These are phyloP conservation scores for Laupala kohalensis DNA, from an alignment of 1,140 invertebrate genomes.

Conservation along the genomic window DNA sequence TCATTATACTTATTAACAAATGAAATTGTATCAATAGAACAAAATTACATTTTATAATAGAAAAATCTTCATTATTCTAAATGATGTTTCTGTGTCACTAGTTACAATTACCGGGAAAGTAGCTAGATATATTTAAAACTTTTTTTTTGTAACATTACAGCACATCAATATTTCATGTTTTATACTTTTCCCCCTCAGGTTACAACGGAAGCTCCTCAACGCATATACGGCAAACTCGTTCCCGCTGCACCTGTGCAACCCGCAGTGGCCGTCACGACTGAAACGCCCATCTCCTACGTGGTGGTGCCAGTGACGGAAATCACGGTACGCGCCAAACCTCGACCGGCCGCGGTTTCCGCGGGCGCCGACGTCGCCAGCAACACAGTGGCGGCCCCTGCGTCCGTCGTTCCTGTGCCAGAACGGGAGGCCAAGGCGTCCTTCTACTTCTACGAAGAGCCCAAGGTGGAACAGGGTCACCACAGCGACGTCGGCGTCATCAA, in stretches of 20 bases:
- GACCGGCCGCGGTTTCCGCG: neutral
- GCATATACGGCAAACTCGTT: neutral
- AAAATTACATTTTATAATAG: no score
- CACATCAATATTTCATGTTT: no score
- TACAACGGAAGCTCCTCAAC: neutral
- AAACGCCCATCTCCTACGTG: constrained; percentile 19
- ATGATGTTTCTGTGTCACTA: no score
- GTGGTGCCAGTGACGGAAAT: constrained; percentile 17
- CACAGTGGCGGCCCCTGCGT: constrained; percentile 4
- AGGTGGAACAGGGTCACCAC: constrained; percentile 13
- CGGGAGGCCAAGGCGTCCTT: constrained; percentile 16
- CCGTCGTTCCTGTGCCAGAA: neutral
- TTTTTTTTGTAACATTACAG: no score
- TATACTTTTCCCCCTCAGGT: neutral
- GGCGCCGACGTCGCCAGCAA: neutral
- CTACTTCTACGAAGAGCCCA: constrained; percentile 26
- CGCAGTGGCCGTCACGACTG: constrained; percentile 8
- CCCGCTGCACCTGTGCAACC: neutral
- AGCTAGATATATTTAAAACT: no score
- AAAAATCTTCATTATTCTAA: no score
- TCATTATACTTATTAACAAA: no score
- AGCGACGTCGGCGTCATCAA: constrained; percentile 6
- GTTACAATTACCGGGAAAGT: no score
- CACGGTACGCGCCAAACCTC: neutral
- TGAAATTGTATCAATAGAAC: no score